A percentile compares a stretch with the other conserved stretches of the same genome.
phyloP scores from a whole-genome alignment of 2,888 invertebrate species.

The Phengaris alcon region DNA sequence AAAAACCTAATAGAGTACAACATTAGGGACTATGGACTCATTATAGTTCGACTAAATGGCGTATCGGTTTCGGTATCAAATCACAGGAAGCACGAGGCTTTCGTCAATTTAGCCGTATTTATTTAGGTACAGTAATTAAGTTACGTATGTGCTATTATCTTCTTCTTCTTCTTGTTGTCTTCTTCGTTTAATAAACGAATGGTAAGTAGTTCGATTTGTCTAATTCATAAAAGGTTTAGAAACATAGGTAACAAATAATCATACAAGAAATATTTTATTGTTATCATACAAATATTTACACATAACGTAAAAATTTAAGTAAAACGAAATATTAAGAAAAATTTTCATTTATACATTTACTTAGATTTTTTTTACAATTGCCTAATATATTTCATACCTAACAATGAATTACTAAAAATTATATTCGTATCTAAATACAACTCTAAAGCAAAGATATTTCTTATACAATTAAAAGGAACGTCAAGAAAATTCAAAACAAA shows the following conservation, averaged over 20 bases:
- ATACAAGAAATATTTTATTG: neutral
- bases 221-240: neutral
- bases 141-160: neutral
- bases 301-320: too few species aligned
- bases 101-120: neutral
- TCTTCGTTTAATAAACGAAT: neutral
- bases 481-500: conserved; percentile 8
- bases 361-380: neutral
- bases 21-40: neutral
- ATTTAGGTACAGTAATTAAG: conserved; percentile 15
- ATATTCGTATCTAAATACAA: neutral
- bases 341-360: neutral
- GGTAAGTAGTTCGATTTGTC: too few species aligned
- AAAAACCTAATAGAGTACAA: neutral
- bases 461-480: neutral
- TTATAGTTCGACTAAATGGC: neutral
- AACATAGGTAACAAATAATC: neutral
- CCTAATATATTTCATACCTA: neutral
- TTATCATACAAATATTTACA: conserved; percentile 1
- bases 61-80: conserved; percentile 22
- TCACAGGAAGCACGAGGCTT: conserved; percentile 16
- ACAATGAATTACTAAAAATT: neutral
- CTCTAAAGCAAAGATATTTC: neutral
- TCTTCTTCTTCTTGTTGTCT: too few species aligned
- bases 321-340: neutral